Evolutionary conservation across 2,888 invertebrate genomes (phyloP), one percentile per base, ranked within the genome.

Genomic region (Rhamnusium bicolor): DNA sequence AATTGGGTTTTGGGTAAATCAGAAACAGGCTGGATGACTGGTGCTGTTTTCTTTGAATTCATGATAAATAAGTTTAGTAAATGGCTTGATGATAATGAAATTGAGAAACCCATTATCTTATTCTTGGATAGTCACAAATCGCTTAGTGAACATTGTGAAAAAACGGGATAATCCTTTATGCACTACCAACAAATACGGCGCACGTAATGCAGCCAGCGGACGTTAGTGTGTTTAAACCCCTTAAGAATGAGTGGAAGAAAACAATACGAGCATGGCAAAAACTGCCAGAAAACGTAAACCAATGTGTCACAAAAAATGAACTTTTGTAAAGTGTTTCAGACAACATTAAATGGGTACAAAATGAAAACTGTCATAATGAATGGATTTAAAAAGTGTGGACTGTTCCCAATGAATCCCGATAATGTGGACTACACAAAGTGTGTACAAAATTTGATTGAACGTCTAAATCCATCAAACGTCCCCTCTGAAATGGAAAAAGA

Each of bases 1-100:
- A n/a, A 46, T 46, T 46, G 46, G 46, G 46, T 46, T 46, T 46
- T 46, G n/a, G 46, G 46, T n/a, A n/a, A n/a, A n/a, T 46, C 46
- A 46, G 46, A 46, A 46, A 46, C 12, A n/a, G 46, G 46, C 12
- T 46, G 46, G 46, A 46, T 46, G 46, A 46, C 10, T n/a, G n/a
- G 46, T n/a, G 46, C 10, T n/a, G 46, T 46, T 46, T 46, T 46
- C n/a, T 46, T 46, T n/a, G 46, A 46, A 46, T 46, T n/a, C n/a
- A n/a, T 46, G 10, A n/a, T n/a, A 10, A 46, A 46, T n/a, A 10
- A n/a, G 10, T 46, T 46, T n/a, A 46, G 46, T n/a, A 46, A 46
- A 46, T 46, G 46, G 46, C 46, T 46, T 46, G 46, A 46, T n/a
- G 46, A 46, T 10, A 46, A 46, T 2, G 12, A 46, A 46, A 46